Base-by-base conservation (phyloP, 2,113 vertebrate genomes). In the Sebastes fasciatus region DNA sequence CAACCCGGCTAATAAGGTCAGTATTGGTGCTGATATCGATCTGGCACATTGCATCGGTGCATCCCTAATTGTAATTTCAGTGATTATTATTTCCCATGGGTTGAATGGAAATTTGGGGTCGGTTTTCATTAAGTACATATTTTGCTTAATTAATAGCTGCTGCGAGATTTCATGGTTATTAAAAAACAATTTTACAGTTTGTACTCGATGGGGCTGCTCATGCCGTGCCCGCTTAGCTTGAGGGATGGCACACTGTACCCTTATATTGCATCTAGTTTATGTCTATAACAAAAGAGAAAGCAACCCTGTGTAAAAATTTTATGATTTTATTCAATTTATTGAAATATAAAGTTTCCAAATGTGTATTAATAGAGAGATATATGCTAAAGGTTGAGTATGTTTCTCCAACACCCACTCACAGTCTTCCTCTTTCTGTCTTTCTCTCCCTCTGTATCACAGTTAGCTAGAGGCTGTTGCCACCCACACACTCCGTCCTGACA, bases 401-500 rank as follows among this genome's bases (percentile, higher is more conserved):
- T 90, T 92, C 91, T 90, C 87, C 68, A 81, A 84, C 93, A 89
- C 93, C 93, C 91, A 92, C 93, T 93, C 91, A 70, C 80, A 91
- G 83, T 91, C 91, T 89, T 89, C 85, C 90, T 93, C 80, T 92
- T 63, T 85, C 92, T 80, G 52, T 91, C 79, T 90, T 89, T 80
- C 81, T 92, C 85, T 92, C 75, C 89, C 89, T 90, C 88, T 90
- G 91, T 91, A 89, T 92, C 90, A 91, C 91, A 85, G 89, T 90
- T 93, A 92, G 95, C 95, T 95, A 69, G 93, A 93, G 95, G 95
- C 94, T 92, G 87, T 92, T 93, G 81, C 92, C 95, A 72, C 95
- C 95, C 95, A 94, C 95, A 92, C 88, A 88, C 93, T 94, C 89
- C 82, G 88, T 92, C 91, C 90, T 95, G 91, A 93, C 90, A 92